A percentile compares a stretch with the other conserved stretches of the same genome.
These are phyloP conservation scores for Circaetus gallicus DNA, from an alignment of 2,113 vertebrate species.

Conservation along the genomic window DNA sequence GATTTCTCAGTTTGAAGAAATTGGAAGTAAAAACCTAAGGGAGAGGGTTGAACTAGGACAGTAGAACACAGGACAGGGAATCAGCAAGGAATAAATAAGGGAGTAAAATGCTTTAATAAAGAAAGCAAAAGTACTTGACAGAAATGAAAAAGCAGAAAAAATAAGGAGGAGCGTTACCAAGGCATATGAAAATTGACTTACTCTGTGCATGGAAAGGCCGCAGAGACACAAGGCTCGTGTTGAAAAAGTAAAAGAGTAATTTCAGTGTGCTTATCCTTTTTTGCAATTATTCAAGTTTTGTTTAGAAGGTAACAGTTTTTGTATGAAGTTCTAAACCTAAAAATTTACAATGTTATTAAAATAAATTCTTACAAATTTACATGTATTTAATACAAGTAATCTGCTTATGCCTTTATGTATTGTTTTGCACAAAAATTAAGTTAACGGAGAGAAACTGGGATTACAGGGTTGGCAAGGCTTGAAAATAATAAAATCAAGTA, in stretches of 20 bases:
- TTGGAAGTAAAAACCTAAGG: background rate
- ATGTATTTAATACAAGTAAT: background rate
- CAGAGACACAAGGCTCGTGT: background rate
- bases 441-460: background rate
- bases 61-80: background rate
- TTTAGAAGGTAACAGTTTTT: background rate
- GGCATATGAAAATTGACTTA: background rate
- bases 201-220: background rate
- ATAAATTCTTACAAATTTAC: background rate
- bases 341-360: background rate
- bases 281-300: background rate
- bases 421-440: background rate
- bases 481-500: background rate
- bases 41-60: background rate
- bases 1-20: background rate
- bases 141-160: background rate
- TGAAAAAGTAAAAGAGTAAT: background rate
- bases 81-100: background rate
- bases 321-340: background rate
- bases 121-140: background rate
- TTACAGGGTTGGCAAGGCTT: background rate
- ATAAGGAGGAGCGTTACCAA: background rate
- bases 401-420: background rate
- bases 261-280: background rate
- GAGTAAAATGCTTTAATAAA: background rate